Conservation (phyloP, 2,888 invertebrate species). For the Actias luna region DNA sequence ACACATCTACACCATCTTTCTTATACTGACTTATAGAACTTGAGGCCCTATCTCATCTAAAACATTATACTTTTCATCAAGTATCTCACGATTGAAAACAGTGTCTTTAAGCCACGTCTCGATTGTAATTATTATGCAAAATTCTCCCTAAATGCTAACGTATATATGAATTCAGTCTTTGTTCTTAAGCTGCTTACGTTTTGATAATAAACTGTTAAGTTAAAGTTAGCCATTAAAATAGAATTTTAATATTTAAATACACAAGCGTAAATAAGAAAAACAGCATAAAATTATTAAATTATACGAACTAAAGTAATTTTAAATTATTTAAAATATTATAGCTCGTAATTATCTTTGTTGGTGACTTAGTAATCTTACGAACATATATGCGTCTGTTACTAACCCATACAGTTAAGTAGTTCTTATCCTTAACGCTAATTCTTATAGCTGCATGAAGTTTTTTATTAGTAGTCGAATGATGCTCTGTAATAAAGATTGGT, state of each 20-base stretch:
- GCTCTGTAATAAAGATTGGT: conserved; percentile 18
- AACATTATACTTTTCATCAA: conserved; percentile 15
- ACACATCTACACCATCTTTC: not conserved
- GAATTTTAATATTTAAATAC: no score
- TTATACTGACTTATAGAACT: no score
- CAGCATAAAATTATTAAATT: no score
- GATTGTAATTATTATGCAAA: conserved; percentile 5
- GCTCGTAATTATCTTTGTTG: conserved; percentile 17
- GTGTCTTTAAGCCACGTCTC: conserved; percentile 18
- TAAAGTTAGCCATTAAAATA: not conserved
- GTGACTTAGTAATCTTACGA: conserved; percentile 2
- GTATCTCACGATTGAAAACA: conserved; percentile 16
- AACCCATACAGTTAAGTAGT: not conserved
- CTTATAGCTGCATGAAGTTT: conserved; percentile 16
- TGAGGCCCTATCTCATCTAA: conserved; percentile 13
- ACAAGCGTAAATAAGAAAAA: no score
- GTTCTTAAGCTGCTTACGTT: conserved; percentile 5
- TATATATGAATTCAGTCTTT: not conserved
- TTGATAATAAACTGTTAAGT: not conserved
- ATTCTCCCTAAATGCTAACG: not conserved
- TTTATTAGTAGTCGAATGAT: conserved; percentile 16
- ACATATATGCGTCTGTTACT: not conserved
- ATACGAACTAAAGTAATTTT: no score
- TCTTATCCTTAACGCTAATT: not conserved
- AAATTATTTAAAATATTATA: conserved; percentile 18